Evolutionary conservation across 2,888 invertebrate genomes (phyloP), one percentile per base, ranked within the genome.

Genomic region (Netelia inedita): DNA sequence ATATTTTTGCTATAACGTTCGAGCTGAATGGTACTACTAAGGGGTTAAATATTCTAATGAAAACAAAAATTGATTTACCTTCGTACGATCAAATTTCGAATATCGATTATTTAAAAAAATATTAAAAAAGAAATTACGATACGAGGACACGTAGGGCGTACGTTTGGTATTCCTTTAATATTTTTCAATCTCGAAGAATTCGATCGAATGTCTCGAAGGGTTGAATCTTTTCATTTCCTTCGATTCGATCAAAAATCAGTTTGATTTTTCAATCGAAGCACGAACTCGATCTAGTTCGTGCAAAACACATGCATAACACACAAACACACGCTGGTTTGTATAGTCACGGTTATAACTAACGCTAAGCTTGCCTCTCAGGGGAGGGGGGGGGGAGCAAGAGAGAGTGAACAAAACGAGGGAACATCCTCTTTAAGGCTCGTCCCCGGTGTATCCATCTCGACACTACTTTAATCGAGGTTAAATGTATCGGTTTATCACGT

Each of bases 401-500:
- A 53, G 59, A 66, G 61, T 41, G 73, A 35, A 35, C 55, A 53
- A 78, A 84, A 83, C 16, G 84, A 59, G 84, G 84, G 80, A 81
- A 84, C 84, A 84, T 84, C 84, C 84, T 84, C 84, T 84, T 84
- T 84, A 84, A 84, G 57, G 66, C 76, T 78, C 80, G 76, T 68
- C 83, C 84, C 84, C 76, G 76, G 76, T 80, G 76, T 41, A 80
- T 84, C 76, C 73, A 84, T 84, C 80, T 72, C 35, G 73, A 73
- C 76, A 76, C 72, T 55, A 81, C 84, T 84, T 84, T 84, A 84
- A 84, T 84, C 76, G 84, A 84, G 84, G 84, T 84, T 81, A 81
- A 84, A 84, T 81, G 68, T 80, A 71, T 28, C 69, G 43, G 68
- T 16, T 69, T 61, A 57, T 61, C 63, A 53, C 50, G 68, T 55